phyloP scores from a whole-genome alignment of 2,113 vertebrate genomes.

The Cryptomyrus ogoouensis region DNA sequence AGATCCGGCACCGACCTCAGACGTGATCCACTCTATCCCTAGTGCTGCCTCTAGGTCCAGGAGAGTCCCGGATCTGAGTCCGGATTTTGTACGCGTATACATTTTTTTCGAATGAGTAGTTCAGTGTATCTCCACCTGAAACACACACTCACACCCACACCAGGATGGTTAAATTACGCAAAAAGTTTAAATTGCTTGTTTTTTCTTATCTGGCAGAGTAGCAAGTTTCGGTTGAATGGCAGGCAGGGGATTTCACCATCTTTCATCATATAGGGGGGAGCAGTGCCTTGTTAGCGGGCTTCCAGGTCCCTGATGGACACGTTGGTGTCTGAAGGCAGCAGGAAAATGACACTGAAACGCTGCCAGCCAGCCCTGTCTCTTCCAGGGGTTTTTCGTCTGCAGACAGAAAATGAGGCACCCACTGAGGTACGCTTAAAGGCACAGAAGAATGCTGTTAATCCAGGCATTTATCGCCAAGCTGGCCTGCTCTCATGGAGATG shows the following conservation, averaged over 20 bases:
- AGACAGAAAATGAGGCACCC: slow-evolving; percentile 33
- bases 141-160: slow-evolving; percentile 24
- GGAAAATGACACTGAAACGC: slow-evolving; percentile 39
- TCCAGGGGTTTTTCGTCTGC: slow-evolving; percentile 33
- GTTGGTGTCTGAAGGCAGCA: slow-evolving; percentile 54
- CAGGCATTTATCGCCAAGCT: neutral
- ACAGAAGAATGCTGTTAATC: neutral
- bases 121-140: neutral
- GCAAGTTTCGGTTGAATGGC: neutral
- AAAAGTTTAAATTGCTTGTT: neutral
- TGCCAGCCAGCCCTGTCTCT: slow-evolving; percentile 32
- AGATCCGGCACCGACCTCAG: slow-evolving; percentile 43
- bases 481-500: neutral
- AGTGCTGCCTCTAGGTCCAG: neutral
- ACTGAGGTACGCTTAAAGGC: neutral
- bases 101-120: neutral
- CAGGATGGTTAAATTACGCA: neutral
- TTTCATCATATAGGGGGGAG: slow-evolving; percentile 44
- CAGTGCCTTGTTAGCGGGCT: neutral
- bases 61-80: neutral
- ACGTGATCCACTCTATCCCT: neutral
- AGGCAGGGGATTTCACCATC: slow-evolving; percentile 36
- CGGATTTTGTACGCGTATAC: neutral
- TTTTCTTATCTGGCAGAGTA: neutral
- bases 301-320: slow-evolving; percentile 35